These are phyloP conservation scores for Chrysaora quinquecirrha DNA, from an alignment of 30 jellyfish, hydroid and myxozoan species.

Conservation along the genomic window DNA sequence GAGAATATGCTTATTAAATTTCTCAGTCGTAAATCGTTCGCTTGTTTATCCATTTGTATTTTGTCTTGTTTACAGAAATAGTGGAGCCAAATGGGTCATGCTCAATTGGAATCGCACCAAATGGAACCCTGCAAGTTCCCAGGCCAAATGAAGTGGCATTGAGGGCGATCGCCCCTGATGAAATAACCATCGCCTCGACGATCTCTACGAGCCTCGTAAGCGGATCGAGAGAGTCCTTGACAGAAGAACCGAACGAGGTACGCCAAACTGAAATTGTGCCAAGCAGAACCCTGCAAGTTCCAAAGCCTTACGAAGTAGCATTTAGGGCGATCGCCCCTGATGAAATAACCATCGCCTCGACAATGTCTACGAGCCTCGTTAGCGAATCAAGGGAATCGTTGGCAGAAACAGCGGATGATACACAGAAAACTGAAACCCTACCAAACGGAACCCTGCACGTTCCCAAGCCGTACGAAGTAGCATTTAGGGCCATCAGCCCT, in stretches of 20 bases:
- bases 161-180: constrained; percentile 18
- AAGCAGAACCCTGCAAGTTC: constrained; percentile 14
- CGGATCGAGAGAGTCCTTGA: background rate
- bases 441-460: background rate
- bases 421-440: background rate
- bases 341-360: constrained; percentile 17
- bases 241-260: background rate
- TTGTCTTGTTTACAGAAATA: too few species aligned
- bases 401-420: background rate
- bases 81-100: too few species aligned
- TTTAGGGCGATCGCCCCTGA: constrained; percentile 20
- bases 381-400: too few species aligned
- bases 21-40: too few species aligned
- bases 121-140: too few species aligned
- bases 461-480: background rate
- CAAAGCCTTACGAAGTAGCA: constrained; percentile 24
- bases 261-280: too few species aligned
- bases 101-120: too few species aligned
- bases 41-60: too few species aligned
- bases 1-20: too few species aligned
- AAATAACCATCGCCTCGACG: constrained; percentile 27
- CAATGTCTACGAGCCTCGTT: constrained; percentile 40
- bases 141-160: constrained; percentile 24
- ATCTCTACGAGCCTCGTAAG: constrained; percentile 8
- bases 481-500: background rate